Evolutionary conservation across 2,888 invertebrate species (phyloP).

Genomic region (Helleia helle): DNA sequence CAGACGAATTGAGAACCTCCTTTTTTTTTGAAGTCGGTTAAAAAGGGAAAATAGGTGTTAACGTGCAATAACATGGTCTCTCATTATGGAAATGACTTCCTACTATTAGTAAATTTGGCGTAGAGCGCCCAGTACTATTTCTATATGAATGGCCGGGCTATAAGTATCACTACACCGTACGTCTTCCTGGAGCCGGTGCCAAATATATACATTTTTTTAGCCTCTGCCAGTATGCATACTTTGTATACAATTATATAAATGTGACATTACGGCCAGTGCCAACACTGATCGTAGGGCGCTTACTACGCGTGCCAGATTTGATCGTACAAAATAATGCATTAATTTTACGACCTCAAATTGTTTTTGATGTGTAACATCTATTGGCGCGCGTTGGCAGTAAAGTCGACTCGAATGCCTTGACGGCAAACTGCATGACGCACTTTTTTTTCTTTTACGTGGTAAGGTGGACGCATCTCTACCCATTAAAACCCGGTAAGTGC

Average conservation of each 20-base stretch:
- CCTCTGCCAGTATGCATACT: conserved; percentile 17
- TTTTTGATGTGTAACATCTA: too few species aligned
- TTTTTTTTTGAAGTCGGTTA: too few species aligned
- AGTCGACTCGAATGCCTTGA: too few species aligned
- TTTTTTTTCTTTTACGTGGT: too few species aligned
- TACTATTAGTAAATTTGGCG: conserved; percentile 10
- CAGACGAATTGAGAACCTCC: too few species aligned
- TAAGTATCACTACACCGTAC: conserved; percentile 16
- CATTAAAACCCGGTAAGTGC: too few species aligned
- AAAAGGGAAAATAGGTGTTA: too few species aligned
- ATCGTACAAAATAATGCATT: not conserved
- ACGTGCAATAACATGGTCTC: not conserved
- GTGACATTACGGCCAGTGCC: conserved; percentile 7
- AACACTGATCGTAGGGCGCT: conserved; percentile 1
- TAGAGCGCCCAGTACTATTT: conserved; percentile 34
- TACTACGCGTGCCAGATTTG: not conserved
- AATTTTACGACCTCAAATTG: not conserved
- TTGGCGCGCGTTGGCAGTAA: too few species aligned
- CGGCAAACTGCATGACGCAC: too few species aligned
- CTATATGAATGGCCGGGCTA: conserved; percentile 45
- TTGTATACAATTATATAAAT: conserved; percentile 11
- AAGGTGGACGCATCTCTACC: too few species aligned
- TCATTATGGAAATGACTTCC: conserved; percentile 10
- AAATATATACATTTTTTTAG: conserved; percentile 23
- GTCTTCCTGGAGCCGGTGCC: conserved; percentile 42